phyloP scores from a whole-genome alignment of 2,113 vertebrate genomes.

The Callospermophilus lateralis region DNA sequence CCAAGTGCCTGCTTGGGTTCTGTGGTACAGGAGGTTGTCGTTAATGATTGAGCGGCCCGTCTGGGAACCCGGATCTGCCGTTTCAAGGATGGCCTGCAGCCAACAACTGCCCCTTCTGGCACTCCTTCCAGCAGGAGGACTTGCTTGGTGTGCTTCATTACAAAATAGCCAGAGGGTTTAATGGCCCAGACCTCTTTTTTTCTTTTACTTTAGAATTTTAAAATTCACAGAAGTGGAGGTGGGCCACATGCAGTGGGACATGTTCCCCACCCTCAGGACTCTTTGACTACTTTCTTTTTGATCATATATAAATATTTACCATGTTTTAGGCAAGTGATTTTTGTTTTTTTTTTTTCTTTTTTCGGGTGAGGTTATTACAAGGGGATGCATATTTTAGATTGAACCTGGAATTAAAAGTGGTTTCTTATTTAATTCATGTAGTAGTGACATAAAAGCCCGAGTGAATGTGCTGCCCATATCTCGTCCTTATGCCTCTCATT shows the following conservation, averaged over 20 bases:
- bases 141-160: slow-evolving; percentile 15
- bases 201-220: slow-evolving; percentile 22
- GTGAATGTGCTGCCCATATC: neutral
- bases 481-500: neutral
- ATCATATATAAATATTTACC: neutral
- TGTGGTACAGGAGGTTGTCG: neutral
- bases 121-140: slow-evolving; percentile 20
- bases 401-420: neutral
- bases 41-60: slow-evolving; percentile 70
- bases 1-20: neutral
- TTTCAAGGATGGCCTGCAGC: neutral
- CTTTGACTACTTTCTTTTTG: too few species aligned
- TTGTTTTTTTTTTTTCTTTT: neutral
- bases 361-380: neutral
- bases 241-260: too few species aligned
- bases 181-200: neutral
- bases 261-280: too few species aligned
- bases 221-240: neutral
- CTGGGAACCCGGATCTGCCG: slow-evolving; percentile 53
- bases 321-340: neutral
- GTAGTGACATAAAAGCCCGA: neutral
- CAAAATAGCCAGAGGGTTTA: neutral
- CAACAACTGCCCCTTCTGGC: neutral
- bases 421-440: neutral
- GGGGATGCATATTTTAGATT: neutral